A percentile compares a stretch with the other conserved stretches of the same genome.
phyloP scores from a whole-genome alignment of 2,797 vertebrate species.

The Tadarida brasiliensis region DNA sequence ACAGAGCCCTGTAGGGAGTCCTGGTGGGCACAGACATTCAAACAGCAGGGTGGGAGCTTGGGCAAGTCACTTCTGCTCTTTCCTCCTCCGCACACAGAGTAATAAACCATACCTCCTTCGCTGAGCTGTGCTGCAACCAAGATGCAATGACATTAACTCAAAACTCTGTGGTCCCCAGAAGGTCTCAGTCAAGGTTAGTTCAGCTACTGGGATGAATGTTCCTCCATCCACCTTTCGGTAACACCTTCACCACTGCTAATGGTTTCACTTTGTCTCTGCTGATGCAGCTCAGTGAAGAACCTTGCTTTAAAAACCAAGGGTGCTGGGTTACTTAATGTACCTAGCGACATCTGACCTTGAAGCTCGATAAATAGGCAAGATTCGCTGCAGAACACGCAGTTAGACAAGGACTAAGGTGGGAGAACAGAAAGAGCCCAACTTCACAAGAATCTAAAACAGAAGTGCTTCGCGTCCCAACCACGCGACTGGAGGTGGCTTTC shows the following conservation, averaged over 20 bases:
- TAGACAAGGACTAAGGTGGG: rapidly evolving
- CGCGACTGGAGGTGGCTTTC: background rate
- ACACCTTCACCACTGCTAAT: background rate
- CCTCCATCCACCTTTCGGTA: background rate
- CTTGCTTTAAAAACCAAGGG: background rate
- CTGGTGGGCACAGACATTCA: background rate
- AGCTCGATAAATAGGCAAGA: background rate
- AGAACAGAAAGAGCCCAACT: background rate
- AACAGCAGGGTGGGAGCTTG: rapidly evolving
- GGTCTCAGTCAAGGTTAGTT: background rate
- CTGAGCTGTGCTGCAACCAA: background rate
- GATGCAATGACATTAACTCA: background rate
- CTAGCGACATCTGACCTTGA: rapidly evolving
- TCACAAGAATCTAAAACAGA: background rate
- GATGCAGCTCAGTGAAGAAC: background rate
- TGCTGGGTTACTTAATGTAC: too few species aligned
- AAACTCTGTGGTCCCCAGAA: rapidly evolving
- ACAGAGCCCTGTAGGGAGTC: too few species aligned
- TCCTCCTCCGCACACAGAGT: background rate
- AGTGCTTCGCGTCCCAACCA: background rate
- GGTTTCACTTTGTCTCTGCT: background rate
- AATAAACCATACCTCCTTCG: rapidly evolving
- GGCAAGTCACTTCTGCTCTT: too few species aligned
- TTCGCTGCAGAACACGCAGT: rapidly evolving
- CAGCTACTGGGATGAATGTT: rapidly evolving